These are phyloP conservation scores for Cricetomys ansorgei DNA, from an alignment of 2,113 vertebrate species.

Conservation along the genomic window DNA sequence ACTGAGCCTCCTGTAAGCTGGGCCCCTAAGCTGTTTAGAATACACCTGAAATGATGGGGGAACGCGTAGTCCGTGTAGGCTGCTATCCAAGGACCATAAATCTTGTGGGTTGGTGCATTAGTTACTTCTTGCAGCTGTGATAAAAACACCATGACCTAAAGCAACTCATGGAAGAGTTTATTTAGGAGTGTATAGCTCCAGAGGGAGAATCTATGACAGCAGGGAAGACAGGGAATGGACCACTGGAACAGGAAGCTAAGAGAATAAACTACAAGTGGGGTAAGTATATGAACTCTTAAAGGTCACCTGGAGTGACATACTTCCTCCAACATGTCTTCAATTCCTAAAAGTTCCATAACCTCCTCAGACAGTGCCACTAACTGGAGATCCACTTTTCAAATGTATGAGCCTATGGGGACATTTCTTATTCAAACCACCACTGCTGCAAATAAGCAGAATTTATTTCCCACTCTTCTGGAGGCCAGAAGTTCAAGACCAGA, in stretches of 20 bases:
- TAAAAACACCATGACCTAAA: background rate
- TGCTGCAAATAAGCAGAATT: background rate
- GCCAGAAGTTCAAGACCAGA: background rate
- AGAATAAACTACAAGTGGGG: background rate
- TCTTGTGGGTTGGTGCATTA: background rate
- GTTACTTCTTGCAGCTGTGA: background rate
- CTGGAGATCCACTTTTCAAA: background rate
- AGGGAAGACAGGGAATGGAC: background rate
- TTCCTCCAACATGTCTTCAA: background rate
- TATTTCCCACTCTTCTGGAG: background rate
- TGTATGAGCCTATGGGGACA: background rate
- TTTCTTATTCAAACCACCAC: background rate
- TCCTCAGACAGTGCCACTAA: background rate
- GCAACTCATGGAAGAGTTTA: background rate
- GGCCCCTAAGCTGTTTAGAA: background rate
- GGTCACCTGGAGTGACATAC: background rate
- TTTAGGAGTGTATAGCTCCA: background rate
- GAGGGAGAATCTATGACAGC: background rate
- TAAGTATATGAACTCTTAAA: background rate
- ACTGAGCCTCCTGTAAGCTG: background rate
- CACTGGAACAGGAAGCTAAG: background rate
- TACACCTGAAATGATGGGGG: background rate
- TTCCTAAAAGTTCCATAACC: background rate
- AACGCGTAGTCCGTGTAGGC: background rate
- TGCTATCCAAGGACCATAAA: background rate